Percentiles rank a stretch among this genome's conserved stretches.
These are phyloP conservation scores for Percopsis transmontana DNA, from an alignment of 2,113 vertebrate species.

Conservation along the genomic window DNA sequence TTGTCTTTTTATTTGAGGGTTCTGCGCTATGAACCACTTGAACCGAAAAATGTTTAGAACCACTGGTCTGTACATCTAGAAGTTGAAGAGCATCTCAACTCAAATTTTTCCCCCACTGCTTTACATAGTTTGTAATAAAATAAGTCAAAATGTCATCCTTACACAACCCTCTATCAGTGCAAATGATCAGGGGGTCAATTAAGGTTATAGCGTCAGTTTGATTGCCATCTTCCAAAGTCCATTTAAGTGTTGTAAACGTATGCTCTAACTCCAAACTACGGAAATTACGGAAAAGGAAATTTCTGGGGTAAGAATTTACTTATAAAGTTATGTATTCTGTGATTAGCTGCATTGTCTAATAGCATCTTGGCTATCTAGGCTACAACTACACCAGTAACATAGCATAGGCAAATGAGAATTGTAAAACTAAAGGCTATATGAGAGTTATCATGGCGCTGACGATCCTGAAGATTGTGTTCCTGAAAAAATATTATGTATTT, in stretches of 20 bases:
- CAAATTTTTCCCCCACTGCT: no score
- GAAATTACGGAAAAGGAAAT: constrained; percentile 47
- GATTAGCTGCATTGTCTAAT: not conserved
- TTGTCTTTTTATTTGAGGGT: no score
- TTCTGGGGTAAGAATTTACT: constrained; percentile 21
- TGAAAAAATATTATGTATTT: no score
- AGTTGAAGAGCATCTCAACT: not conserved
- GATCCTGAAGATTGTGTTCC: no score
- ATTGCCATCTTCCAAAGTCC: constrained; percentile 75
- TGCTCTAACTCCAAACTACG: constrained; percentile 30
- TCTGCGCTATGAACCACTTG: not conserved
- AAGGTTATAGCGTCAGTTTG: constrained; percentile 28
- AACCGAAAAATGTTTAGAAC: not conserved
- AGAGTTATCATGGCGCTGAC: no score
- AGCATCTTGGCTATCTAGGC: no score
- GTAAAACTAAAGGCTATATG: no score
- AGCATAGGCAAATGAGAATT: no score
- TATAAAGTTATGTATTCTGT: not conserved
- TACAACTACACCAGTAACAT: no score
- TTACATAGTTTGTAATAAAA: no score
- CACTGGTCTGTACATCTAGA: not conserved
- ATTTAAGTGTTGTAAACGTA: constrained; percentile 53
- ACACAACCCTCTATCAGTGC: constrained; percentile 7
- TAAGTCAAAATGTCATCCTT: no score
- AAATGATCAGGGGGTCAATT: constrained; percentile 18